These are phyloP conservation scores for Serinus canaria DNA, from an alignment of 2,113 vertebrate genomes.

Conservation along the genomic window DNA sequence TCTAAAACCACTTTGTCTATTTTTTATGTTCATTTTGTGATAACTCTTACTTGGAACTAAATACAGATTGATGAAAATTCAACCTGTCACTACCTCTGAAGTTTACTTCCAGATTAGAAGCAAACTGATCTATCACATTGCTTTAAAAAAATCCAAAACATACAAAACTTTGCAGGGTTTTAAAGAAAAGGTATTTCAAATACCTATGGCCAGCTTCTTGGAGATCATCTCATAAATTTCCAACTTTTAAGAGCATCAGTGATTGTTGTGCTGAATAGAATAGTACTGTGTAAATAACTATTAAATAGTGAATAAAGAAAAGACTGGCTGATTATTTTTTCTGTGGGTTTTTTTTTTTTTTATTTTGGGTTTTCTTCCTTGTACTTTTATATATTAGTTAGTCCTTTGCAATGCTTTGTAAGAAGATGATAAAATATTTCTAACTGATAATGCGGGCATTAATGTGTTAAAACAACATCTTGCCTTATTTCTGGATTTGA, in stretches of 20 bases:
- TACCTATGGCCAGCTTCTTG: background rate
- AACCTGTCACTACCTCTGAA: rapidly evolving
- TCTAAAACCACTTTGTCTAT: background rate
- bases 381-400: background rate
- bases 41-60: background rate
- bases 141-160: background rate
- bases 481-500: background rate
- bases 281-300: background rate
- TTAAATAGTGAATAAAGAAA: background rate
- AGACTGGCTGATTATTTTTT: background rate
- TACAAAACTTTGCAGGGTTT: background rate
- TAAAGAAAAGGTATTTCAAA: background rate
- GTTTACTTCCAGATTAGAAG: background rate
- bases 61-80: background rate
- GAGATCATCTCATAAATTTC: background rate
- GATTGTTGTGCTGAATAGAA: background rate
- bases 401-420: background rate
- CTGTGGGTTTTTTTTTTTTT: background rate
- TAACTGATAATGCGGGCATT: background rate
- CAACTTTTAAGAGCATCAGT: background rate
- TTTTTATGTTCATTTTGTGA: background rate
- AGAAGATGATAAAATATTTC: background rate
- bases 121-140: background rate
- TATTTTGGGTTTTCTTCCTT: background rate
- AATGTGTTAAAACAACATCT: background rate